Percentiles rank a stretch among this genome's conserved stretches.
Conservation (phyloP, 2,797 vertebrate species). For the Hippocampus kuda region DNA sequence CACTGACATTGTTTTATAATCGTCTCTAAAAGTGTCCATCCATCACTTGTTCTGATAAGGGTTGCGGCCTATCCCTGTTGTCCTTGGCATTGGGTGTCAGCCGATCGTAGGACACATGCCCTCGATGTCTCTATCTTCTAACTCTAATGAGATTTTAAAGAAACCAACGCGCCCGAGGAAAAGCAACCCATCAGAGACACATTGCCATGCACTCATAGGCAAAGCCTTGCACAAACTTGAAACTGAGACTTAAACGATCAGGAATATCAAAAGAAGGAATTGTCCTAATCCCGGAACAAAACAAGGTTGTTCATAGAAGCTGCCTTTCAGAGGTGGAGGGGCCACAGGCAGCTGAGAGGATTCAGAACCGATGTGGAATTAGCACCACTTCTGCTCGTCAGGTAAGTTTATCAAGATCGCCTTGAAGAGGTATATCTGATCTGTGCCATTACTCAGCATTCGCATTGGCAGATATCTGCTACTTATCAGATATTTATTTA, state of each 20-base stretch:
- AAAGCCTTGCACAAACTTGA: too few species aligned
- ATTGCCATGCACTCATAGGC: too few species aligned
- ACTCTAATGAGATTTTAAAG: not conserved
- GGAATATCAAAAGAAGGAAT: too few species aligned
- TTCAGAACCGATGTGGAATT: too few species aligned
- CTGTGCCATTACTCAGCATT: not conserved
- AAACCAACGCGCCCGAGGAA: not conserved
- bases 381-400: too few species aligned
- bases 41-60: not conserved
- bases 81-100: not conserved
- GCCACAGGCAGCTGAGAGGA: too few species aligned
- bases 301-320: too few species aligned
- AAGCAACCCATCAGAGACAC: too few species aligned
- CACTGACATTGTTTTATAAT: not conserved
- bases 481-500: not conserved
- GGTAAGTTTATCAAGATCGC: not conserved
- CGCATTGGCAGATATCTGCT: not conserved
- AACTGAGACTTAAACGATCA: too few species aligned
- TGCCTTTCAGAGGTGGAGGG: too few species aligned
- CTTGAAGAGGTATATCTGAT: not conserved
- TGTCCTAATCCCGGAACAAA: too few species aligned
- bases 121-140: not conserved
- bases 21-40: not conserved
- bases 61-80: not conserved
- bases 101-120: too few species aligned